Conservation (phyloP, 1,140 invertebrate genomes). For the Dreissena rostriformis region DNA sequence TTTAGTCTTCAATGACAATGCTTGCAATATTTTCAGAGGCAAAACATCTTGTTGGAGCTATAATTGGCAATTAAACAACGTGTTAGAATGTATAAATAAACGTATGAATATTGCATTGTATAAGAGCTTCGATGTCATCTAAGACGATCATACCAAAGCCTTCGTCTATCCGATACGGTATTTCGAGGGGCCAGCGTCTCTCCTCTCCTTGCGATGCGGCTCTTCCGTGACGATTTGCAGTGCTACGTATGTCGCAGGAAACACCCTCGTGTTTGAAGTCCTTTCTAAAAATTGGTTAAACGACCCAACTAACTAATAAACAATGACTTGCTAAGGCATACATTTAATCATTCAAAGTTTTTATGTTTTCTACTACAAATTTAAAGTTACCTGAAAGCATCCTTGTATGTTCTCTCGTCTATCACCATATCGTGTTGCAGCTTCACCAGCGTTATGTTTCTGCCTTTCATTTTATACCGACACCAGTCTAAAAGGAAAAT, state of each 20-base stretch:
- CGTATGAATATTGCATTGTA: too few species aligned
- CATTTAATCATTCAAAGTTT: background rate
- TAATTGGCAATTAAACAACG: background rate
- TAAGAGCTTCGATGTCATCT: too few species aligned
- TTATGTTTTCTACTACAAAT: background rate
- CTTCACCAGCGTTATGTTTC: conserved; percentile 6
- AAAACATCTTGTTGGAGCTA: background rate
- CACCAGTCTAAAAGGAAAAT: conserved; percentile 7
- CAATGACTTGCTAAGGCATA: background rate
- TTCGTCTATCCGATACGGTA: background rate
- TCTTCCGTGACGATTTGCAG: conserved; percentile 1
- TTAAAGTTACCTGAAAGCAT: background rate
- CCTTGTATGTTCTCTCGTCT: background rate
- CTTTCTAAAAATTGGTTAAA: background rate
- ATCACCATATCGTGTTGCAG: conserved; percentile 20
- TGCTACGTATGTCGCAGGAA: background rate
- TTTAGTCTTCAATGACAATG: background rate
- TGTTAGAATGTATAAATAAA: background rate
- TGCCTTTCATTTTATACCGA: background rate
- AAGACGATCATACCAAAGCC: background rate
- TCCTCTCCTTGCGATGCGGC: background rate
- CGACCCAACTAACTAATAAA: background rate
- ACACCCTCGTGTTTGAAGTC: too few species aligned
- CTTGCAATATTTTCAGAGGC: background rate
- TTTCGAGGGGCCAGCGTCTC: conserved; percentile 2